phyloP scores from a whole-genome alignment of 2,888 invertebrate genomes.

The Argynnis bischoffii region DNA sequence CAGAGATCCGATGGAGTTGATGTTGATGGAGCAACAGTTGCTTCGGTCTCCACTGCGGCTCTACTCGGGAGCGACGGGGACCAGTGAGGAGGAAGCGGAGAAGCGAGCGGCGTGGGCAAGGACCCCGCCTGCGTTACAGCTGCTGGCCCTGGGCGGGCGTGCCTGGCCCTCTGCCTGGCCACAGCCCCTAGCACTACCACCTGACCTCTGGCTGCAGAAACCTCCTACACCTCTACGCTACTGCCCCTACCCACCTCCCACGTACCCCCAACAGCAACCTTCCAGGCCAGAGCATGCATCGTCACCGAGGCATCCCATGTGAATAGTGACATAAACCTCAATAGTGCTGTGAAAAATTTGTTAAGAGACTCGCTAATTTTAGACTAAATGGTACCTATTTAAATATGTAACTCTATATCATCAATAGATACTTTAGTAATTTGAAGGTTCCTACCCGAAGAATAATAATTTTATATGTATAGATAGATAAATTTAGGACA shows the following conservation, averaged over 20 bases:
- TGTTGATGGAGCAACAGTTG: conserved; percentile 90
- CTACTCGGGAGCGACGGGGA: conserved; percentile 84
- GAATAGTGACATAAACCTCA: conserved; percentile 45
- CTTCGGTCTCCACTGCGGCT: conserved; percentile 85
- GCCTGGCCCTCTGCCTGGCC: conserved; percentile 91
- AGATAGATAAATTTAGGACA: conserved; percentile 58
- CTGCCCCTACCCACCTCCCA: conserved; percentile 84
- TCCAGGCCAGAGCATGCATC: conserved; percentile 63
- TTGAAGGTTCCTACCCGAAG: conserved; percentile 76
- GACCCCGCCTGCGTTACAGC: conserved; percentile 73
- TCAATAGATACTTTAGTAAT: conserved; percentile 51
- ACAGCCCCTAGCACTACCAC: conserved; percentile 92
- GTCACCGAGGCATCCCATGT: conserved; percentile 71
- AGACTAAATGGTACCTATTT: conserved; percentile 50
- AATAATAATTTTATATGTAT: conserved; percentile 64
- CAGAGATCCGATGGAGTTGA: conserved; percentile 91
- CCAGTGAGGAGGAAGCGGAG: conserved; percentile 81
- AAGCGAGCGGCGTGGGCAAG: conserved; percentile 81
- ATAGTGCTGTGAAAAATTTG: conserved; percentile 55
- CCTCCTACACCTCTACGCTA: conserved; percentile 84
- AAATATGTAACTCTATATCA: conserved; percentile 56
- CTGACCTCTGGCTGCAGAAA: conserved; percentile 96
- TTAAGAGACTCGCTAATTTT: conserved; percentile 31
- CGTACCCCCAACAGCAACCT: conserved; percentile 56
- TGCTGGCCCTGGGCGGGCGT: conserved; percentile 83